Evolutionary conservation across 2,888 invertebrate species (phyloP).

Genomic region (Pollenia labialis): DNA sequence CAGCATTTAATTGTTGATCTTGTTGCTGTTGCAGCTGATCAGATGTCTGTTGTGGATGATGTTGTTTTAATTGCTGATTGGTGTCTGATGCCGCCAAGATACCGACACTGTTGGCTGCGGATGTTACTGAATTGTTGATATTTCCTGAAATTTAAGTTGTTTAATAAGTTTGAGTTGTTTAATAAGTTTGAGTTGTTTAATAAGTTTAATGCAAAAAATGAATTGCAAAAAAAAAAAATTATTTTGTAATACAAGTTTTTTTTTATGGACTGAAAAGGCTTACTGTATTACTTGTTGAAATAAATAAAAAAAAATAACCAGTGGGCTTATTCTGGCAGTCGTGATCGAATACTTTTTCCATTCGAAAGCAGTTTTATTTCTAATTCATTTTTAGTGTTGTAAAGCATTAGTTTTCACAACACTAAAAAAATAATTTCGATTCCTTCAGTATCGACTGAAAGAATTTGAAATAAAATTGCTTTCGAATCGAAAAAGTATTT

Average conservation of each 20-base stretch:
- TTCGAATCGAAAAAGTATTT: no score
- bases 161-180: neutral
- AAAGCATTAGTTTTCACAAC: no score
- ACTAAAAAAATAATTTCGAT: no score
- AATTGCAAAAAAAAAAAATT: neutral
- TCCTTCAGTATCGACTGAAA: no score
- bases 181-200: neutral
- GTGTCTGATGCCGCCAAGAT: constrained; percentile 57
- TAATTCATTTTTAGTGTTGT: no score
- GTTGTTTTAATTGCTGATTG: constrained; percentile 65
- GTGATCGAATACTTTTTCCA: no score
- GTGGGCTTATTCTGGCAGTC: no score
- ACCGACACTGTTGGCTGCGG: constrained; percentile 60
- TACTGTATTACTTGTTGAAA: no score
- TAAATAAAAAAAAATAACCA: no score
- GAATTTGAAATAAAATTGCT: no score
- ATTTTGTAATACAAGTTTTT: neutral
- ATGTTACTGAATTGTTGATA: constrained; percentile 76
- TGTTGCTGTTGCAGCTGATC: constrained; percentile 72
- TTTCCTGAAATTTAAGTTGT: constrained; percentile 75
- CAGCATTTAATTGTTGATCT: constrained; percentile 59
- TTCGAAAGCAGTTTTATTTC: no score
- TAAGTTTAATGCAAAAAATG: neutral
- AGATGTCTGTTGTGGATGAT: constrained; percentile 59
- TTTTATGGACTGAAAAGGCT: neutral